A percentile compares a stretch with the other conserved stretches of the same genome.
These are phyloP conservation scores for Noctua janthina DNA, from an alignment of 2,888 invertebrate genomes.

Conservation along the genomic window DNA sequence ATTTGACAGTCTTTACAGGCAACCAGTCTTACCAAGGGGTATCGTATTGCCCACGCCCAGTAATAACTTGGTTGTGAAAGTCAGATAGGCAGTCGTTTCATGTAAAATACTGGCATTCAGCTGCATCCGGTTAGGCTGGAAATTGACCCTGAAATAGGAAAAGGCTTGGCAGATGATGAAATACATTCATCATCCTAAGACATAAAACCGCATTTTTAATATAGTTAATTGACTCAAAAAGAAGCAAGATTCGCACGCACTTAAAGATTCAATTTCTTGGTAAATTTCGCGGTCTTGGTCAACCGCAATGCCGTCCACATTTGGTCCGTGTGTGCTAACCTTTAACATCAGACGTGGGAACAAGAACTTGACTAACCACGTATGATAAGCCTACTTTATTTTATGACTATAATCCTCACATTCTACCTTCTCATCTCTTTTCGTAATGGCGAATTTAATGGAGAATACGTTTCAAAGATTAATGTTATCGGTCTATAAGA, in stretches of 20 bases:
- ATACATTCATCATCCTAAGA: not conserved
- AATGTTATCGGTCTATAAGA: not conserved
- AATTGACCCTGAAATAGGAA: not conserved
- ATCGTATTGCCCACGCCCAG: too few species aligned
- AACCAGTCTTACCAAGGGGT: not conserved
- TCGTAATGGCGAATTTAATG: slow-evolving; percentile 32
- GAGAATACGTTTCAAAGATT: slow-evolving; percentile 35
- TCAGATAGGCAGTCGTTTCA: not conserved
- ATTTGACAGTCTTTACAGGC: not conserved
- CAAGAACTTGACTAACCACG: slow-evolving; percentile 39
- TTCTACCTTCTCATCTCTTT: slow-evolving; percentile 18
- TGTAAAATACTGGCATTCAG: not conserved
- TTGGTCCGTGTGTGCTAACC: slow-evolving; percentile 53
- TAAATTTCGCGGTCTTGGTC: slow-evolving; percentile 59
- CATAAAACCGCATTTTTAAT: not conserved
- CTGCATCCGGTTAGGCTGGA: not conserved
- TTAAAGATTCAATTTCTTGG: slow-evolving; percentile 60
- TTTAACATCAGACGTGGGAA: slow-evolving; percentile 56
- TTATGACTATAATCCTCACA: slow-evolving; percentile 37
- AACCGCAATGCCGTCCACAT: slow-evolving; percentile 64
- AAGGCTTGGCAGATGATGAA: not conserved
- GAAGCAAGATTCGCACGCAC: slow-evolving; percentile 58
- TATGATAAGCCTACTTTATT: slow-evolving; percentile 23
- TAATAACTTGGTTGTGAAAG: not conserved
- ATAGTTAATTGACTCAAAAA: slow-evolving; percentile 32